These are phyloP conservation scores for Clytia hemisphaerica DNA, from an alignment of 30 jellyfish, hydroid and myxozoan species.

Conservation along the genomic window DNA sequence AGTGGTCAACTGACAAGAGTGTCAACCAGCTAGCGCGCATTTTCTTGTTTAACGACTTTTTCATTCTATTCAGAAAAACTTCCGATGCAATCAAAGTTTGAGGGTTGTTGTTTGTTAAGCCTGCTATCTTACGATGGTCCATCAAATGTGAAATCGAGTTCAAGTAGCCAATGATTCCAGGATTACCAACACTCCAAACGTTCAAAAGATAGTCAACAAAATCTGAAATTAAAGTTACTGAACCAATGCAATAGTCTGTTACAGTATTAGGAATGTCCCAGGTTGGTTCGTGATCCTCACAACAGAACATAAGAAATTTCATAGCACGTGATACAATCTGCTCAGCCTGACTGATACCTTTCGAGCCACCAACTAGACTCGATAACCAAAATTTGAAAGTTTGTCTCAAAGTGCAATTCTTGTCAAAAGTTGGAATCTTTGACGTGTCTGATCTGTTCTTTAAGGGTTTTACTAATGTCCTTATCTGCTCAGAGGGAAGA, in stretches of 20 bases:
- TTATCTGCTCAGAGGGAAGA: too few relatives aligned
- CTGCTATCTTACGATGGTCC: constrained; percentile 6
- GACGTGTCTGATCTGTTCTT: too few relatives aligned
- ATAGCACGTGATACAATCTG: too few relatives aligned
- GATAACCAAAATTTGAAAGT: too few relatives aligned
- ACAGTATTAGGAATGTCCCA: too few relatives aligned
- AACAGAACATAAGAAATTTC: constrained; percentile 1
- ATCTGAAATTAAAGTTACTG: background rate
- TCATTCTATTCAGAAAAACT: constrained; percentile 1
- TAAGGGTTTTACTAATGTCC: too few relatives aligned
- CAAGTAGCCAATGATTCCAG: constrained; percentile 8
- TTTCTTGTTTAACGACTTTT: background rate
- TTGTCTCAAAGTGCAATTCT: too few relatives aligned
- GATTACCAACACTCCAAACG: constrained; percentile 6
- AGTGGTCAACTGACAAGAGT: background rate
- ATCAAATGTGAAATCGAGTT: constrained; percentile 9
- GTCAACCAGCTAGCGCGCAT: background rate
- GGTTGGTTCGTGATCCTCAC: constrained; percentile 14
- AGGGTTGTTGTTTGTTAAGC: background rate
- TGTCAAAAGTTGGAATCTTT: too few relatives aligned
- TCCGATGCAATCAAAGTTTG: constrained; percentile 4
- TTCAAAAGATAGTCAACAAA: background rate
- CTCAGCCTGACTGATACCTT: too few relatives aligned
- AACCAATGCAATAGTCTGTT: constrained; percentile 12
- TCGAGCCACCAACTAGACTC: too few relatives aligned